Evolutionary conservation across 2,888 invertebrate species (phyloP), one percentile per base, ranked within the genome.

Genomic region (Ctena decussata): DNA sequence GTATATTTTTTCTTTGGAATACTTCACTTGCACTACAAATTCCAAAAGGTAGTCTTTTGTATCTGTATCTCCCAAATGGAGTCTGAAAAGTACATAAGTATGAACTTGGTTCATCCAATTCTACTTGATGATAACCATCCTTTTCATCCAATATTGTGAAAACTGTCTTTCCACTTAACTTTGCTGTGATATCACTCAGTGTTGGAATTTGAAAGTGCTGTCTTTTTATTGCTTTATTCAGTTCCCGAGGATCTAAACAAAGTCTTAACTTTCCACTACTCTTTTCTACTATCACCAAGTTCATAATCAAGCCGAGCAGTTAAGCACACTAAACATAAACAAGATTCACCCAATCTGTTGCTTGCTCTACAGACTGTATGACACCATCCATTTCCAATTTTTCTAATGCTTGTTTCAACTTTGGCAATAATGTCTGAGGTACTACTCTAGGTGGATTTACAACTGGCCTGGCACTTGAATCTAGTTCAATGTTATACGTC

Each of bases 321-420:
- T n/a, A n/a, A n/a, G n/a, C n/a, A n/a, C n/a, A n/a, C n/a, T n/a
- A n/a, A n/a, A n/a, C n/a, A n/a, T n/a, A n/a, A n/a, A n/a, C n/a
- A n/a, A n/a, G n/a, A 53, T 80, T 86, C 15, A 89, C 87, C 90
- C 87, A 90, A 30, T 89, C 84, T 11, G 91, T 86, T 5, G 91
- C 85, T 53, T 82, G 65, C 32, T 86, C 79, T 5, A 84, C 81
- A 12, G 32, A 30, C 39, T 12, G n/a, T 72, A 77, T 39, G 1
- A 80, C 65, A n/a, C 44, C 65, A 27, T 24, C 27, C n/a, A 24
- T 57, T 15, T 82, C 88, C 3, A 91, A 53, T 15, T 73, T 79
- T 53, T 74, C 41, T 41, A 82, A n/a, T 49, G 80, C 83, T 49
- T n/a, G 5, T 35, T 78, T 78, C 2, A 78, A 37, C 49, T 37